Evolutionary conservation across 2,888 invertebrate genomes (phyloP).

Genomic region (Neria commutata): DNA sequence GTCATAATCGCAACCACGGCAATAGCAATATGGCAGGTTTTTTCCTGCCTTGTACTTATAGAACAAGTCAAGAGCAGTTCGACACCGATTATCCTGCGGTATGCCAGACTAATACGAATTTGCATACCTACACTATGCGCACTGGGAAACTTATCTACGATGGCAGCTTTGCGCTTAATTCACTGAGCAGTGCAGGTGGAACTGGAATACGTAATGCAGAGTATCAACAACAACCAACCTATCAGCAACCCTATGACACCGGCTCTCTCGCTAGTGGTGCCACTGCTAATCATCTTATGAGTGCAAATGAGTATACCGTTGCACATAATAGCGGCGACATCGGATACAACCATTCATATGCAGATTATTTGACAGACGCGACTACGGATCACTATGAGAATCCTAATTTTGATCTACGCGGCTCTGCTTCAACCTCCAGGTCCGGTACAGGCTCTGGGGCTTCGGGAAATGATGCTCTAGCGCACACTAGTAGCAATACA

Average conservation of each 20-base stretch:
- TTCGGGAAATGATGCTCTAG: slow-evolving; percentile 6
- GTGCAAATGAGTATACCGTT: slow-evolving; percentile 24
- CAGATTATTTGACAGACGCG: slow-evolving; percentile 52
- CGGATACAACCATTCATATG: slow-evolving; percentile 36
- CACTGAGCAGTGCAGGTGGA: slow-evolving; percentile 48
- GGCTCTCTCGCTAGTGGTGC: slow-evolving; percentile 54
- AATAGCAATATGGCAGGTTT: slow-evolving; percentile 75
- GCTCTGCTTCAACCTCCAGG: slow-evolving; percentile 21
- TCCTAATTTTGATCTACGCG: slow-evolving; percentile 60
- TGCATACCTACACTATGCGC: slow-evolving; percentile 80
- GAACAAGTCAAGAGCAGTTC: slow-evolving; percentile 83
- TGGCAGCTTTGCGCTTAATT: slow-evolving; percentile 67
- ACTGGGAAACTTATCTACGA: slow-evolving; percentile 80
- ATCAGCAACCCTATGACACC: slow-evolving; percentile 59
- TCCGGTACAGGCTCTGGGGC: slow-evolving; percentile 15
- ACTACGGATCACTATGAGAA: slow-evolving; percentile 62
- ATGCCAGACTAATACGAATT: slow-evolving; percentile 83
- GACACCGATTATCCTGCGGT: slow-evolving; percentile 85
- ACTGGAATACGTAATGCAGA: slow-evolving; percentile 31
- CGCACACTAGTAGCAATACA: no score
- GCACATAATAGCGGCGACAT: slow-evolving; percentile 31
- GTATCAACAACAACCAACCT: slow-evolving; percentile 52
- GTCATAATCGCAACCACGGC: slow-evolving; percentile 31
- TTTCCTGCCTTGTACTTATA: slow-evolving; percentile 80
- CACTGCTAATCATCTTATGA: slow-evolving; percentile 38